Conservation (phyloP, 2,113 vertebrate species). For the Mobula birostris region DNA sequence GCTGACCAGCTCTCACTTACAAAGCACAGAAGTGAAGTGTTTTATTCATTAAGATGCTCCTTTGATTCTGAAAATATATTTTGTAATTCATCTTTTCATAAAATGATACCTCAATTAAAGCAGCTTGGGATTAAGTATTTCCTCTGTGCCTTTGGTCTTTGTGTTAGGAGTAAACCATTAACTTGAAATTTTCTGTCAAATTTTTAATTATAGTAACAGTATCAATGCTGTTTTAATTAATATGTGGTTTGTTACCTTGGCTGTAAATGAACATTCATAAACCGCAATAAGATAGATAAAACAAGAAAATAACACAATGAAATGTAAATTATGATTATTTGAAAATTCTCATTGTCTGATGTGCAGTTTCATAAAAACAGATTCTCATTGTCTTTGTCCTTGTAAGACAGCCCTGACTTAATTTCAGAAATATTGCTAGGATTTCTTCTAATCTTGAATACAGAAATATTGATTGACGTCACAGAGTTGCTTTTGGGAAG, state of each 20-base stretch:
- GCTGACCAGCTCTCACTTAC: not conserved
- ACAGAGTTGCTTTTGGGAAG: constrained; percentile 22
- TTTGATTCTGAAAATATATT: not conserved
- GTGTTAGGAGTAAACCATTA: not conserved
- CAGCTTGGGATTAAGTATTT: not conserved
- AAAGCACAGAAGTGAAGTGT: not conserved
- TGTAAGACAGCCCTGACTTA: not conserved
- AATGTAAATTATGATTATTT: constrained; percentile 7
- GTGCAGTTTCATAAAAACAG: not conserved
- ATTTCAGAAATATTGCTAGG: constrained; percentile 26
- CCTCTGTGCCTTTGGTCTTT: not conserved
- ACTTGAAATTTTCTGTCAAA: not conserved
- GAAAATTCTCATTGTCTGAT: not conserved
- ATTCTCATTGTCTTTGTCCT: not conserved
- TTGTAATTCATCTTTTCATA: not conserved
- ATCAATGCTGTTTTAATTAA: not conserved
- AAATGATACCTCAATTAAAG: not conserved
- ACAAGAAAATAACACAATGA: not conserved
- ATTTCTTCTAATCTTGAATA: constrained; percentile 33
- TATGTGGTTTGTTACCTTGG: not conserved
- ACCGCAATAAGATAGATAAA: not conserved
- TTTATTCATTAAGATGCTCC: not conserved
- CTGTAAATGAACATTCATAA: not conserved
- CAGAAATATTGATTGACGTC: constrained; percentile 35
- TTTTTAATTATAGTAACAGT: not conserved